These are phyloP conservation scores for Leptopilina syphax DNA, from an alignment of 2,888 invertebrate species.

Conservation along the genomic window DNA sequence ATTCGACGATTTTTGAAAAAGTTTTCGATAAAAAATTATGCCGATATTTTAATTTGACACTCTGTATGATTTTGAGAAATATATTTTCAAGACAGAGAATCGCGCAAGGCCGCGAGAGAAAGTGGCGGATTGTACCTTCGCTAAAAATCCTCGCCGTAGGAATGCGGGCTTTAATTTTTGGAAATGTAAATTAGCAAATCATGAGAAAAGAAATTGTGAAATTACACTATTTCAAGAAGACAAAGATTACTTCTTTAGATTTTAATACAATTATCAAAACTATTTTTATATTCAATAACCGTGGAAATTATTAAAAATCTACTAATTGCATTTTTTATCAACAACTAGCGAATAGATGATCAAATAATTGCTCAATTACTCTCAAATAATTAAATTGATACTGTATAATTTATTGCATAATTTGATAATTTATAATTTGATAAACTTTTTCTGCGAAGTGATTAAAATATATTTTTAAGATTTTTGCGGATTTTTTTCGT, in stretches of 20 bases:
- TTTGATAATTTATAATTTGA: too few species aligned
- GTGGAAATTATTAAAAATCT: too few species aligned
- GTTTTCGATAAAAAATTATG: not conserved
- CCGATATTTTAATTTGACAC: not conserved
- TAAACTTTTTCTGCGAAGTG: too few species aligned
- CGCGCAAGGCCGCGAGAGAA: slow-evolving; percentile 27
- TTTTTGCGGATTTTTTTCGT: not conserved
- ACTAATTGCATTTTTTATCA: too few species aligned
- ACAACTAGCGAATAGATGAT: too few species aligned
- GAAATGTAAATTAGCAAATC: slow-evolving; percentile 12
- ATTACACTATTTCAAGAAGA: not conserved
- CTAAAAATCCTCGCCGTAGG: slow-evolving; percentile 14
- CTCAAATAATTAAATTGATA: too few species aligned
- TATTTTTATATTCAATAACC: too few species aligned
- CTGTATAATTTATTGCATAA: too few species aligned
- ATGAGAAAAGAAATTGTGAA: slow-evolving; percentile 6
- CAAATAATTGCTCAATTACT: too few species aligned
- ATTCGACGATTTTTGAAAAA: too few species aligned
- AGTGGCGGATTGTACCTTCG: slow-evolving; percentile 12
- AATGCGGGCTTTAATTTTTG: slow-evolving; percentile 1
- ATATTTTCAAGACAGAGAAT: slow-evolving; percentile 2
- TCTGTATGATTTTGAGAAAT: slow-evolving; percentile 10
- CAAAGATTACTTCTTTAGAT: not conserved
- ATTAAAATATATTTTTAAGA: too few species aligned
- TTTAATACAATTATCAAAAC: too few species aligned